Evolutionary conservation across 1,140 invertebrate species (phyloP).

Genomic region (Panagrolaimus sp.): DNA sequence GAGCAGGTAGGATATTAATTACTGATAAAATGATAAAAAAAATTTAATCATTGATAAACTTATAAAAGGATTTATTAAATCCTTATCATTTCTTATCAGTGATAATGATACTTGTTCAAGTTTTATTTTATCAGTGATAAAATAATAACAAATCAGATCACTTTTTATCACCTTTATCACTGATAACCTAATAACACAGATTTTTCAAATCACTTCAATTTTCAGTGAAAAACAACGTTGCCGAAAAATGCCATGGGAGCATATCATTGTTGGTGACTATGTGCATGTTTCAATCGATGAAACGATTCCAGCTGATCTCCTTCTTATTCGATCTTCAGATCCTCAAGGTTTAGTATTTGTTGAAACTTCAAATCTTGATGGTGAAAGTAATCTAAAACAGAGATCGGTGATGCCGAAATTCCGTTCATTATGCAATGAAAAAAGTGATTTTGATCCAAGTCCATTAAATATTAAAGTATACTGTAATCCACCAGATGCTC

Average conservation of each 20-base stretch:
- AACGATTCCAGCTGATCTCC: constrained; percentile 87
- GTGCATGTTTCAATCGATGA: constrained; percentile 93
- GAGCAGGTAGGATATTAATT: constrained; percentile 70
- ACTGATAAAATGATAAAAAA: too few species aligned
- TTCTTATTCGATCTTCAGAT: constrained; percentile 72
- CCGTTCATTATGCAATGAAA: constrained; percentile 61
- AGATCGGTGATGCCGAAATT: constrained; percentile 69
- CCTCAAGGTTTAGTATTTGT: constrained; percentile 61
- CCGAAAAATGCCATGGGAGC: constrained; percentile 78
- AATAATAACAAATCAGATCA: not conserved
- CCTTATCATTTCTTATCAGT: too few species aligned
- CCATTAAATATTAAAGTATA: constrained; percentile 66
- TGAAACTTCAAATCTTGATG: constrained; percentile 63
- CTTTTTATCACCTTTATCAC: not conserved
- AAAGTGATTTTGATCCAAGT: constrained; percentile 17
- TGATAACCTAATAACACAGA: constrained; percentile 42
- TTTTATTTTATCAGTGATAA: not conserved
- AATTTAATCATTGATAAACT: too few species aligned
- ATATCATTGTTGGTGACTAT: constrained; percentile 82
- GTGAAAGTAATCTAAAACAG: constrained; percentile 64
- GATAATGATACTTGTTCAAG: constrained; percentile 1
- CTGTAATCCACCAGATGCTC: constrained; percentile 85
- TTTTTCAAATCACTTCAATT: constrained; percentile 24
- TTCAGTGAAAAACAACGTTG: constrained; percentile 66
- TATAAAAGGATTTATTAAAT: too few species aligned